phyloP scores from a whole-genome alignment of 2,797 vertebrate genomes.

The Mus spretus region DNA sequence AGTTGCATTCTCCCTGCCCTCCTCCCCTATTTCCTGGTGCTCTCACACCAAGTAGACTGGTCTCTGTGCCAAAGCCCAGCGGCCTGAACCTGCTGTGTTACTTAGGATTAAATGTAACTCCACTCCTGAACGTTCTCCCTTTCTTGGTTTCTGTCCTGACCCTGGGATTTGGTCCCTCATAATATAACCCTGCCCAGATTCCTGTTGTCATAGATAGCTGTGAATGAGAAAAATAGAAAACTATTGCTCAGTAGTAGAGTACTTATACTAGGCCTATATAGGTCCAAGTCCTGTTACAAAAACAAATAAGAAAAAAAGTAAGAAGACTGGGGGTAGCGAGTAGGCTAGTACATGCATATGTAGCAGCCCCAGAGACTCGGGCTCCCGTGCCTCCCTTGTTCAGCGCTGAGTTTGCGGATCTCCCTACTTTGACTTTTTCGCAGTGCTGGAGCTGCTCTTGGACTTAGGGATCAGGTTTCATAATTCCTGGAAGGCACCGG shows the following conservation, averaged over 20 bases:
- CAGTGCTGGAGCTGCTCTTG: slow-evolving; percentile 56
- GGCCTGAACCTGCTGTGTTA: not conserved
- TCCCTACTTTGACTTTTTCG: slow-evolving; percentile 56
- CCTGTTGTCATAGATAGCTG: not conserved
- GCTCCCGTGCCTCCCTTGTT: not conserved
- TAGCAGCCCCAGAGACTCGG: not conserved
- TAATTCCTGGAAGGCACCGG: slow-evolving; percentile 86
- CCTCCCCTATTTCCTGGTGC: not conserved
- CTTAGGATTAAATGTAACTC: slow-evolving; percentile 12
- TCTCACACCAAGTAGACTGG: not conserved
- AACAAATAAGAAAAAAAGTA: not conserved
- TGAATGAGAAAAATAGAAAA: not conserved
- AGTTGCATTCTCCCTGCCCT: not conserved
- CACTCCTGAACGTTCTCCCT: slow-evolving; percentile 8
- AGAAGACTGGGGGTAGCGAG: not conserved
- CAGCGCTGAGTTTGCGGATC: slow-evolving; percentile 59
- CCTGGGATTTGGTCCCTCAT: not conserved
- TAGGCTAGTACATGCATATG: not conserved
- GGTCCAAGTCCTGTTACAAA: not conserved
- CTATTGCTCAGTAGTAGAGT: not conserved
- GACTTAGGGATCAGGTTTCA: slow-evolving; percentile 77
- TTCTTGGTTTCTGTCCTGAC: not conserved
- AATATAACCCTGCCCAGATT: not conserved
- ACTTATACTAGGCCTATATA: not conserved
- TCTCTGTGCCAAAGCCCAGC: not conserved